Conservation (phyloP, 2,888 invertebrate species). For the Spatulosminthurus flaviceps region DNA sequence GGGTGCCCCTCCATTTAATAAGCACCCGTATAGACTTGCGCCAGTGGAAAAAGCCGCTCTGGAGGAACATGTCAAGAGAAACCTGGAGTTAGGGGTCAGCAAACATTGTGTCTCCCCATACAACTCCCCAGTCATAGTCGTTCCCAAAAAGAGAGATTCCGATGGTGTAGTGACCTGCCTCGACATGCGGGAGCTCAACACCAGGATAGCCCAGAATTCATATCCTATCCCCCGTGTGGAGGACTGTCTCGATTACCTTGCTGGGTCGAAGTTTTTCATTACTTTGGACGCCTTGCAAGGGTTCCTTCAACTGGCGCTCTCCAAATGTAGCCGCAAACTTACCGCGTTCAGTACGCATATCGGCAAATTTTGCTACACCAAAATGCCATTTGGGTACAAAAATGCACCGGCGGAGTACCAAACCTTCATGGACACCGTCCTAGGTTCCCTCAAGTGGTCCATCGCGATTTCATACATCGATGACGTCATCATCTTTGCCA, state of each 20-base stretch:
- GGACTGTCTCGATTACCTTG: slow-evolving; percentile 46
- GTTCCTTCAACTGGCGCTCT: slow-evolving; percentile 19
- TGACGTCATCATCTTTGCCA: not conserved
- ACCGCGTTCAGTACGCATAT: slow-evolving; percentile 35
- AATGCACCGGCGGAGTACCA: not conserved
- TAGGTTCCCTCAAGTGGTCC: not conserved
- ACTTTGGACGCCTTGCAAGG: slow-evolving; percentile 47
- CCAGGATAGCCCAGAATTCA: slow-evolving; percentile 29
- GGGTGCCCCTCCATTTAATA: not conserved
- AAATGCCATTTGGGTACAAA: slow-evolving; percentile 17
- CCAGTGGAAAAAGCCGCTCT: too few relatives aligned
- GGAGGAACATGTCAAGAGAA: slow-evolving; percentile 38
- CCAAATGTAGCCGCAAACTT: not conserved
- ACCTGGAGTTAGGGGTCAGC: slow-evolving; percentile 63
- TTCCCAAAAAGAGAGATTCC: slow-evolving; percentile 62
- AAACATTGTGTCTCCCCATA: slow-evolving; percentile 64
- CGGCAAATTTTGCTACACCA: slow-evolving; percentile 22
- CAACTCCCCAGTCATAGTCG: slow-evolving; percentile 65
- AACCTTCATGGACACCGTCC: not conserved
- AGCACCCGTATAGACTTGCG: too few relatives aligned
- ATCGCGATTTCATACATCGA: not conserved
- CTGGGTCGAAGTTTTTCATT: slow-evolving; percentile 21
- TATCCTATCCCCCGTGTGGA: slow-evolving; percentile 49
- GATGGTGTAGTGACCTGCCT: not conserved
- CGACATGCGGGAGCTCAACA: not conserved